phyloP scores from a whole-genome alignment of 23 tunicate species.

The Halocynthia roretzi region DNA sequence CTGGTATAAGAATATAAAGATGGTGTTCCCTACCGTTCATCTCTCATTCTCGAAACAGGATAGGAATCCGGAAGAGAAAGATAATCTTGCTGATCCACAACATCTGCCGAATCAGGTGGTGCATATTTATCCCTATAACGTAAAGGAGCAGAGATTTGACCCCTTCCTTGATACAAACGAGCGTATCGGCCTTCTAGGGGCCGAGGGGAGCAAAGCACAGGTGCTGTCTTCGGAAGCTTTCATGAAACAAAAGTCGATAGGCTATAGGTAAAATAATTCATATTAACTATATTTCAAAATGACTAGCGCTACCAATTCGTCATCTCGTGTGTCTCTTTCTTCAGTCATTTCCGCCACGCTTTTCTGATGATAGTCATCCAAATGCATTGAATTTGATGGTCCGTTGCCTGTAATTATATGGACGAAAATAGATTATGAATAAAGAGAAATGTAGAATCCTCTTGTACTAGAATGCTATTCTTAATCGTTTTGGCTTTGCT shows the following conservation, averaged over 20 bases:
- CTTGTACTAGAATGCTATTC: too few relatives aligned
- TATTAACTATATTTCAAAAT: neutral
- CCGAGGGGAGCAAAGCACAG: constrained; percentile 50
- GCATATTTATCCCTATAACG: constrained; percentile 78
- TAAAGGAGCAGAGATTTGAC: constrained; percentile 37
- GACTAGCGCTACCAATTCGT: constrained; percentile 25
- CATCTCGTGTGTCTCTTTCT: constrained; percentile 39
- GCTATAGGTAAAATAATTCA: neutral
- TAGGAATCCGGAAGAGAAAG: constrained; percentile 47
- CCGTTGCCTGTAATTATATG: constrained; percentile 39
- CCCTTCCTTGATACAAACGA: constrained; percentile 58
- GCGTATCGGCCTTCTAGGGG: constrained; percentile 85
- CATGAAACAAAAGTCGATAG: neutral
- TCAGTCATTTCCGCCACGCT: constrained; percentile 42
- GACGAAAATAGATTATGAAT: too few relatives aligned
- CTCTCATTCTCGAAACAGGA: constrained; percentile 9
- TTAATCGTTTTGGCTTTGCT: too few relatives aligned
- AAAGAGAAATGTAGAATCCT: too few relatives aligned
- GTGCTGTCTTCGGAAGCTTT: constrained; percentile 61
- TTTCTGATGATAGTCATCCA: constrained; percentile 85
- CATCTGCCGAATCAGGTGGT: constrained; percentile 54
- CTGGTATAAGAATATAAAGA: too few relatives aligned
- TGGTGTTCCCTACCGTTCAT: constrained; percentile 11
- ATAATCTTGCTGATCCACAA: constrained; percentile 53
- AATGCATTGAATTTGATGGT: constrained; percentile 71